A percentile compares a stretch with the other conserved stretches of the same genome.
Evolutionary conservation across 2,888 invertebrate genomes (phyloP).

Genomic region (Acanthosepion lycidas): DNA sequence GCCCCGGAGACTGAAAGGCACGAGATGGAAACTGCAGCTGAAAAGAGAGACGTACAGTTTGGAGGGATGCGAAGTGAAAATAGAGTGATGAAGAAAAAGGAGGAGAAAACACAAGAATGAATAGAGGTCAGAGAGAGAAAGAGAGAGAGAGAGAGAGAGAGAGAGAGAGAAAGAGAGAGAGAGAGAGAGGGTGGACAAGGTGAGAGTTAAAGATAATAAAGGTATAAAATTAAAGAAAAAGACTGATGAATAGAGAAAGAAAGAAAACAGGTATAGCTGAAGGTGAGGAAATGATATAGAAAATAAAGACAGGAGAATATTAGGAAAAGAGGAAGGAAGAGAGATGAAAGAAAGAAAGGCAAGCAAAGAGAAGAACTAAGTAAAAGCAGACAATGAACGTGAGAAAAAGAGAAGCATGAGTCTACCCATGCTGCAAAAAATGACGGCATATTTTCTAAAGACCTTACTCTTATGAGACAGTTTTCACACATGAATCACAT

Average conservation of each 20-base stretch:
- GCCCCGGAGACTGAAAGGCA: too few species aligned
- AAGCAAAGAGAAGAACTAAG: too few species aligned
- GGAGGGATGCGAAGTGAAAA: neutral
- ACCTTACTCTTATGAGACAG: too few species aligned
- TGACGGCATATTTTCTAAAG: too few species aligned
- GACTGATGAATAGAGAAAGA: neutral
- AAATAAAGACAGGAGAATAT: neutral
- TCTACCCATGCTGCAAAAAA: too few species aligned
- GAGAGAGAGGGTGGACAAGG: neutral
- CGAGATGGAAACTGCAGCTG: neutral
- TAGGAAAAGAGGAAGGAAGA: neutral
- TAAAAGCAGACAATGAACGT: too few species aligned
- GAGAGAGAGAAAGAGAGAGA: neutral
- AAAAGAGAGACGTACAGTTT: neutral
- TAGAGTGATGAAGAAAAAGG: neutral
- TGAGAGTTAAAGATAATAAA: neutral
- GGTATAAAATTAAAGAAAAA: neutral
- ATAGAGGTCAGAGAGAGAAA: too few species aligned
- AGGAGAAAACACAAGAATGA: neutral
- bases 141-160: neutral
- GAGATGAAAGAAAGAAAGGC: too few species aligned
- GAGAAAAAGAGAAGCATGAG: too few species aligned
- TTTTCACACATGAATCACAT: too few species aligned
- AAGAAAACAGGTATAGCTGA: too few species aligned
- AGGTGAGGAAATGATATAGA: too few species aligned